Conservation (phyloP, 2,888 invertebrate genomes). For the Sarcophaga carnaria region DNA sequence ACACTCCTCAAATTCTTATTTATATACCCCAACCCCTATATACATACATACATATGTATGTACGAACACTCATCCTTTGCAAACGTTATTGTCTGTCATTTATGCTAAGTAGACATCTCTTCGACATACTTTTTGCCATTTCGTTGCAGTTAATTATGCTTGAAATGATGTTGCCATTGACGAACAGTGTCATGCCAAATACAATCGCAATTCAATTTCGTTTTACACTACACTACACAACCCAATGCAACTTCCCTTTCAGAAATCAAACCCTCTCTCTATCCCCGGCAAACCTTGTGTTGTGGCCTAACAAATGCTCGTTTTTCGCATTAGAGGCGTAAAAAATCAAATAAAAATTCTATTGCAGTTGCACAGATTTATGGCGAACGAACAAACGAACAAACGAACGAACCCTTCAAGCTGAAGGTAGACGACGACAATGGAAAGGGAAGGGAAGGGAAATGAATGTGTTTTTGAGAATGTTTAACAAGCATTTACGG, state of each 20-base stretch:
- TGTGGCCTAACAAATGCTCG: conserved; percentile 55
- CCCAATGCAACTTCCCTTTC: not conserved
- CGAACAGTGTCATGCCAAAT: conserved; percentile 48
- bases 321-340: conserved; percentile 62
- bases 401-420: conserved; percentile 47
- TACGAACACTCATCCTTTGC: not conserved
- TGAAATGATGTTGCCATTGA: conserved; percentile 46
- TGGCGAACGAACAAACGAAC: not conserved
- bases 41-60: too few species aligned
- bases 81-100: conserved; percentile 50
- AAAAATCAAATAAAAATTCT: conserved; percentile 64
- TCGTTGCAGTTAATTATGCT: conserved; percentile 67
- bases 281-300: not conserved
- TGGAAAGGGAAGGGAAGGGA: conserved; percentile 34
- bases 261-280: not conserved
- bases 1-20: conserved; percentile 11
- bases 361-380: conserved; percentile 42
- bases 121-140: conserved; percentile 20
- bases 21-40: not conserved
- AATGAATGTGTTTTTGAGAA: conserved; percentile 44
- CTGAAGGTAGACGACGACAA: not conserved
- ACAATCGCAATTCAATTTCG: conserved; percentile 28
- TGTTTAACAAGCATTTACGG: conserved; percentile 63
- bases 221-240: conserved; percentile 57
- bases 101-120: conserved; percentile 49